Conservation (phyloP, 1,140 invertebrate genomes). For the Drosophila sturtevanti region DNA sequence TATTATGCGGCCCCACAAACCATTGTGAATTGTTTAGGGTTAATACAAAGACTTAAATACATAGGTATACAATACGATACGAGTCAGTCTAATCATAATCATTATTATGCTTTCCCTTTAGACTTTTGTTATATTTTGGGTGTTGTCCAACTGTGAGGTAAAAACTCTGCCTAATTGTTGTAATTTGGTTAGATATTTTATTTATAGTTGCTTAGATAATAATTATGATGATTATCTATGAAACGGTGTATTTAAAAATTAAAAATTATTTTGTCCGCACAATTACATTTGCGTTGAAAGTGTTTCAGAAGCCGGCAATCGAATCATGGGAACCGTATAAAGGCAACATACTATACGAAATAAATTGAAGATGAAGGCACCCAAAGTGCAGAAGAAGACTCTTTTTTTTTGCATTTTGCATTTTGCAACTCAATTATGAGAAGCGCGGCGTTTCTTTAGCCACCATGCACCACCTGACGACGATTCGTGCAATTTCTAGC, state of each 20-base stretch:
- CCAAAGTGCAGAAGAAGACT: conserved; percentile 7
- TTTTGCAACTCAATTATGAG: conserved; percentile 73
- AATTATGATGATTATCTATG: conserved; percentile 80
- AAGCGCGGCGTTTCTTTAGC: conserved; percentile 22
- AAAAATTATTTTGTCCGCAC: conserved; percentile 27
- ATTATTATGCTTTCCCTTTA: conserved; percentile 52
- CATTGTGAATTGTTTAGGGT: conserved; percentile 30
- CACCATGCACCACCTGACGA: conserved; percentile 60
- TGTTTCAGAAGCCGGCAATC: conserved; percentile 27
- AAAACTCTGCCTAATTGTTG: conserved; percentile 68
- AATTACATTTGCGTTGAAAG: conserved; percentile 42
- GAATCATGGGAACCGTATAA: conserved; percentile 54
- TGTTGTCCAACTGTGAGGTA: conserved; percentile 59
- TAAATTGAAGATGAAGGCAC: conserved; percentile 11
- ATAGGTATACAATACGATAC: conserved; percentile 32
- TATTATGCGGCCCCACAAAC: conserved; percentile 61
- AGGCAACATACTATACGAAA: neutral
- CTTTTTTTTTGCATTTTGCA: conserved; percentile 10
- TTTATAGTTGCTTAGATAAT: conserved; percentile 71
- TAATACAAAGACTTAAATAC: conserved; percentile 22
- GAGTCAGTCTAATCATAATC: conserved; percentile 36
- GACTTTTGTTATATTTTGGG: conserved; percentile 45
- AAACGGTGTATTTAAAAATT: conserved; percentile 68
- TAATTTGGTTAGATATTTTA: conserved; percentile 76
- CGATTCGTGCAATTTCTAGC: conserved; percentile 74